Conservation (phyloP, 2,888 invertebrate species). For the Escarpia spicata region DNA sequence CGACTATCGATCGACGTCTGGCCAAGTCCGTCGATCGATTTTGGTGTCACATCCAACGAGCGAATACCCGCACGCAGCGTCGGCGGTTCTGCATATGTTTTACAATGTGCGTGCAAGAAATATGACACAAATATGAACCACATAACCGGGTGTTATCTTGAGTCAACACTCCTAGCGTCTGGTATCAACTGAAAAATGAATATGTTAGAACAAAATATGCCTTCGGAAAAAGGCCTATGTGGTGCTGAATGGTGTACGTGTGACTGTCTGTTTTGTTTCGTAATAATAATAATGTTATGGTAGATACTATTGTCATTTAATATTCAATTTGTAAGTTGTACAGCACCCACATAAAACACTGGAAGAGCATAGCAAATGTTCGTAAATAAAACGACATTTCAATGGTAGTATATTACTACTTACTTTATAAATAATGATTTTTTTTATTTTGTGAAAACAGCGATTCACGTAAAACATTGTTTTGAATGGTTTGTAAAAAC, state of each 20-base stretch:
- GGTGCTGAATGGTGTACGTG: no score
- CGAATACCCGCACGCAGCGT: not conserved
- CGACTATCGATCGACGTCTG: conserved; percentile 16
- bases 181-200: not conserved
- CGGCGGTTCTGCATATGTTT: not conserved
- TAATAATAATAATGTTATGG: no score
- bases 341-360: no score
- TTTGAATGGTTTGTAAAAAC: not conserved
- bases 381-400: no score
- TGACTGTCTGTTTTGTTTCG: no score
- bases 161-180: not conserved
- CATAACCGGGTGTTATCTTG: not conserved
- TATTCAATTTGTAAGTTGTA: no score
- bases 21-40: not conserved
- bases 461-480: no score
- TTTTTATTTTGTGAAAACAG: no score
- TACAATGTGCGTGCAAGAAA: not conserved
- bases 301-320: no score
- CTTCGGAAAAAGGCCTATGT: not conserved
- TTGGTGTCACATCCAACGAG: not conserved
- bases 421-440: no score
- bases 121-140: not conserved
- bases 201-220: not conserved
- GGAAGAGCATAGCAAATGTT: no score
- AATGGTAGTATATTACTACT: no score